These are phyloP conservation scores for Pterocles orientalis DNA, from an alignment of 2,113 vertebrate species.

Conservation along the genomic window DNA sequence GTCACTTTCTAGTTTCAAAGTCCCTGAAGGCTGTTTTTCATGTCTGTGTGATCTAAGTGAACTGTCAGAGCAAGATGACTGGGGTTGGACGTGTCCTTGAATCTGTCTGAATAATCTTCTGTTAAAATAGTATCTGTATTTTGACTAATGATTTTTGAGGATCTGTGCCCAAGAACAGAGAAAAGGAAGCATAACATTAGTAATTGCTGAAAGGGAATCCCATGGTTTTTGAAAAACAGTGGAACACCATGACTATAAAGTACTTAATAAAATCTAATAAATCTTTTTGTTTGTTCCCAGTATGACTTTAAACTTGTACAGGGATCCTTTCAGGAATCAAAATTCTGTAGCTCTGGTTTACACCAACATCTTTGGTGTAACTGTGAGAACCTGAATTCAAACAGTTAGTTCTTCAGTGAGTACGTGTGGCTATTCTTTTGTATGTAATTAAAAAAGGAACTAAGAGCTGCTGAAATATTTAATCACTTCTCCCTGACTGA, in stretches of 20 bases:
- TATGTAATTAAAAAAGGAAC: background rate
- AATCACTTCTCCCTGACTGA: background rate
- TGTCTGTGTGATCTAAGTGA: background rate
- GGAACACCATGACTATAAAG: background rate
- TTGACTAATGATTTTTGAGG: background rate
- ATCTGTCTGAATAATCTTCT: background rate
- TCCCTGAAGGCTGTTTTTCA: background rate
- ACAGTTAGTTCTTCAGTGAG: background rate
- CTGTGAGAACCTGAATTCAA: background rate
- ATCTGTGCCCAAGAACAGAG: background rate
- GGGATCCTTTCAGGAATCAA: background rate
- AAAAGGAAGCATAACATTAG: background rate
- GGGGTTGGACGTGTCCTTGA: background rate
- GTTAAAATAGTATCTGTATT: background rate
- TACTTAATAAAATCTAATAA: background rate
- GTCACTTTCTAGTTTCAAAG: background rate
- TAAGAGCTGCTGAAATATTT: slow-evolving; percentile 32
- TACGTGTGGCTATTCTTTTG: background rate
- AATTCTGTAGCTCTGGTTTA: background rate
- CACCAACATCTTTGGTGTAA: background rate
- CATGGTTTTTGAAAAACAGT: background rate
- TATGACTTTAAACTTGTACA: background rate
- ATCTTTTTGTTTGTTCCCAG: background rate
- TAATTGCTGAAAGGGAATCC: background rate
- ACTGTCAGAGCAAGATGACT: background rate